Evolutionary conservation across 2,797 vertebrate genomes (phyloP), one percentile per base, ranked within the genome.

Genomic region (Sebastes taczanowskii): DNA sequence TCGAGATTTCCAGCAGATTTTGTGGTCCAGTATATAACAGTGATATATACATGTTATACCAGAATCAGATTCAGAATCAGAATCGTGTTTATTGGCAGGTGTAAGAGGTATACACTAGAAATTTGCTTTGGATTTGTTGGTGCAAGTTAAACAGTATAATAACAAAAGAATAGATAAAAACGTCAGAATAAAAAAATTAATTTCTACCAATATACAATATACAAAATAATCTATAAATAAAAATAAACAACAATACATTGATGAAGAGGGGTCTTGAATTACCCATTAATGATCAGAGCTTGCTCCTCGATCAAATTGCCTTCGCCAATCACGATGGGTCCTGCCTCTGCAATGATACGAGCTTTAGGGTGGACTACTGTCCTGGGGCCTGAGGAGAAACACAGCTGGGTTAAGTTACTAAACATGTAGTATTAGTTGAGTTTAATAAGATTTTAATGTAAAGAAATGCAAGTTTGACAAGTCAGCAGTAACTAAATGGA

Each of bases 261-360:
- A 58, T 1, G 4, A 5, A 34, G 1, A 52, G 1, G 4, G 4
- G 20, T 34, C 1, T 25, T 16, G 2, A 53, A 35, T 82, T 23
- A 99, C 98, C 97, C 93, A 20, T 99, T 99, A 66, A 97, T 96
- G 85, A 99, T 99, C 30, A 99, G 91, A 0, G 98, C 98, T 91
- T 99, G 98, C 67, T 99, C 98, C 91, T 99, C 99, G 77, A 99
- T 99, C 13, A 99, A 90, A 89, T 99, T 99, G 4, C 98, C 98
- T 80, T 99, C 99, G 22, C 98, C 98, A 5, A 99, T 99, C 34
- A 99, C 93, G 30, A 99, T 99, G 0, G 98, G 98, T 49, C 98
- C 98, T 0, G 97, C 98, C 69, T 99, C 98, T 0, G 98, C 98
- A 34, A 98, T 96, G 83, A 99, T 99, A 2, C 98, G 95, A 60